Evolutionary conservation across 2,113 vertebrate species (phyloP).

Genomic region (Ancistrus triradiatus): DNA sequence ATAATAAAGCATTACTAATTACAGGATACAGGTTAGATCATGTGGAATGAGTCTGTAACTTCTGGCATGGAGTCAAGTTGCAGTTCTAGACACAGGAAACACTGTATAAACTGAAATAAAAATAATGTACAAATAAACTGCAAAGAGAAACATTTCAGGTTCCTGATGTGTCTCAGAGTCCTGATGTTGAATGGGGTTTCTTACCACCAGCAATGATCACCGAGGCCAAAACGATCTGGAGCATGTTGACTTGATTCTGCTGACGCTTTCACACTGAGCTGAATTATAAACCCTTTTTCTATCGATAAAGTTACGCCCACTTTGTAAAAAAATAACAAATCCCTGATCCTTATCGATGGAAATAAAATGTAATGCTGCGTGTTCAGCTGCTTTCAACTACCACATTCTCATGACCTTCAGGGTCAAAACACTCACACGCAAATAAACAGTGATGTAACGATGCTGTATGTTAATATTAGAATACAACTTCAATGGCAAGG

Average conservation of each 20-base stretch:
- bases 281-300: conserved; percentile 58
- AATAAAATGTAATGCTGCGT: neutral
- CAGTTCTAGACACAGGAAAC: too few relatives aligned
- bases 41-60: too few relatives aligned
- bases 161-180: too few relatives aligned
- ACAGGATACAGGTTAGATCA: too few relatives aligned
- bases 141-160: too few relatives aligned
- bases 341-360: neutral
- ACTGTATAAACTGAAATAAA: too few relatives aligned
- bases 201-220: conserved; percentile 72
- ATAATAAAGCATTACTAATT: neutral
- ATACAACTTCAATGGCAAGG: too few relatives aligned
- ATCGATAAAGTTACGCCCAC: neutral
- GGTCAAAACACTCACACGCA: neutral
- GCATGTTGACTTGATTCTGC: conserved; percentile 65
- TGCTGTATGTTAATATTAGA: too few relatives aligned
- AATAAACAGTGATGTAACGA: too few relatives aligned
- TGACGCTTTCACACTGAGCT: conserved; percentile 19
- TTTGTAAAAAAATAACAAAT: neutral
- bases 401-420: conserved; percentile 61
- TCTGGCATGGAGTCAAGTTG: too few relatives aligned
- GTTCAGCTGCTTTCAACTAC: conserved; percentile 55
- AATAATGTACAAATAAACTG: too few relatives aligned
- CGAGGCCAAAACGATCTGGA: conserved; percentile 68
- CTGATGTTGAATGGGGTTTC: too few relatives aligned